Evolutionary conservation across 2,113 vertebrate genomes (phyloP), one percentile per base, ranked within the genome.

Genomic region (Falcunculus frontatus): DNA sequence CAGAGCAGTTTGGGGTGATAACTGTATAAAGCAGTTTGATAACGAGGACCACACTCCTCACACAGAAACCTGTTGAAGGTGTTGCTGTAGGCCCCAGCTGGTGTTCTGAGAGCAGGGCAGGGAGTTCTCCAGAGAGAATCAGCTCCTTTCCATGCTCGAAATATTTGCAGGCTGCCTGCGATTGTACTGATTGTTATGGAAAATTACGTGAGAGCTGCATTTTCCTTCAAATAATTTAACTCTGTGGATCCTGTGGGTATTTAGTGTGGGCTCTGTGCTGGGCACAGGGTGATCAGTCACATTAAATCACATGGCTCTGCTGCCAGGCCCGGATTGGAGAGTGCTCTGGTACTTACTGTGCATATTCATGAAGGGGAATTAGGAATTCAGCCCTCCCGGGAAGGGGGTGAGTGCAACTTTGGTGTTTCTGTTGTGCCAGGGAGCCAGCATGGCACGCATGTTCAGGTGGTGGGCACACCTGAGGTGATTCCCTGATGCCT

Each of bases 201-300:
- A 96, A 96, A 96, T 94, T 81, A 91, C 81, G 85, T 55, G 93
- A 93, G 92, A 86, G 79, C 47, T 68, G 12, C 59, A 9, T 94
- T 92, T 97, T 64, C 90, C 69, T 93, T 94, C 96, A 94, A 96
- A 94, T 86, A 90, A 96, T 93, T 96, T 84, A 92, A 95, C 90
- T 95, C 68, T 49, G 30, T 56, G 90, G 67, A 75, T 93, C 91
- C 95, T 91, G 87, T 57, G 94, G 93, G 93, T 94, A 81, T 96
- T 96, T 30, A 9, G 75, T 7, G 72, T 2, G 50, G 87, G 89
- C 63, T 95, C 63, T 65, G 87, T 39, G 84, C 5, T 46, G 91
- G 93, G 79, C 92, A 70, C 90, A 30, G 47, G 79, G 90, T 29
- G 59, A 96, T 95, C 87, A 65, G 78, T 94, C 95, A 93, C 4